Evolutionary conservation across 1,140 invertebrate species (phyloP).

Genomic region (Magallana angulata): DNA sequence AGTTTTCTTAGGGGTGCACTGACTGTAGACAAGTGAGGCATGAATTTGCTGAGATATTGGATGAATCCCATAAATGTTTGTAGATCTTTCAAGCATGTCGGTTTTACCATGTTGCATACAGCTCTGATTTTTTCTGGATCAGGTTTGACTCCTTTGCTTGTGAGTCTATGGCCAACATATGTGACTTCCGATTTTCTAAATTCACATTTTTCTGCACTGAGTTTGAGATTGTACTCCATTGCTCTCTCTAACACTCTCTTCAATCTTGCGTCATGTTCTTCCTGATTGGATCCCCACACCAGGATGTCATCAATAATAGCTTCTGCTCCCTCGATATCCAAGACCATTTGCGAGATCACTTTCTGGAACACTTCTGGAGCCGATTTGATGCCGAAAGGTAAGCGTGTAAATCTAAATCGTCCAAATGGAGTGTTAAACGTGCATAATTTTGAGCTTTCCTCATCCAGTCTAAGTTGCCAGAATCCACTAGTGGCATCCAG

Average conservation of each 20-base stretch:
- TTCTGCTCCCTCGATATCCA: conserved; percentile 61
- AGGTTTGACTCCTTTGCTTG: conserved; percentile 72
- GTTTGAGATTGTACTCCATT: conserved; percentile 51
- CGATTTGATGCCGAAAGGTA: conserved; percentile 54
- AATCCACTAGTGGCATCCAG: conserved; percentile 72
- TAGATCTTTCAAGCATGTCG: conserved; percentile 49
- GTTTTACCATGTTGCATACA: conserved; percentile 65
- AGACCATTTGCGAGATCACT: conserved; percentile 48
- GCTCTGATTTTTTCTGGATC: conserved; percentile 78
- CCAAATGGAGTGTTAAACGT: conserved; percentile 73
- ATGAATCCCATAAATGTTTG: conserved; percentile 54
- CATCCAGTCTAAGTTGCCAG: conserved; percentile 69
- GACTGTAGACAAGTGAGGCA: conserved; percentile 53
- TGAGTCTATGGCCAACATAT: conserved; percentile 67
- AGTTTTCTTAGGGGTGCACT: conserved; percentile 55
- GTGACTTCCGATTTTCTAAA: conserved; percentile 46
- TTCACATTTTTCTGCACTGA: conserved; percentile 53
- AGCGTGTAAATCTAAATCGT: conserved; percentile 43
- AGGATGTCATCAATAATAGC: conserved; percentile 64
- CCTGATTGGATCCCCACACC: conserved; percentile 44
- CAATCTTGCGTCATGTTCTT: not conserved
- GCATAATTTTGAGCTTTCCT: conserved; percentile 61
- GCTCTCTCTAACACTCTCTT: conserved; percentile 43
- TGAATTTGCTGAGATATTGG: conserved; percentile 56
- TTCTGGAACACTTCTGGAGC: conserved; percentile 48